Base-by-base conservation (phyloP, 2,797 vertebrate species). In the Natrix natrix region DNA sequence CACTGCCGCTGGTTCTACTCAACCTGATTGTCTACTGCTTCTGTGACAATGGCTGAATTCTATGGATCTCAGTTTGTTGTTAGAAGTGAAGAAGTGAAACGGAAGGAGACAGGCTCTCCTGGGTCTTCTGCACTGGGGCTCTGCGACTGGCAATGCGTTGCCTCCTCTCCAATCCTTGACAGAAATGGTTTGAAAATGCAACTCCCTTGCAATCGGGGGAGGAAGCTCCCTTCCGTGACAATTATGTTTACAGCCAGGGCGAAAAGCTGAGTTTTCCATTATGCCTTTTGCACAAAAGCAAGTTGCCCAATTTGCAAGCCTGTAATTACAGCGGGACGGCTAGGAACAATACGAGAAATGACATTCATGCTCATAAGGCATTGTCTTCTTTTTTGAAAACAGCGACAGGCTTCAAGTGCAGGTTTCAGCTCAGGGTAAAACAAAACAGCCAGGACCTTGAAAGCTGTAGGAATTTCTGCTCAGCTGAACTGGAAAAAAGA, bases 211-310 rank as follows among this genome's bases (percentile, higher is more conserved):
- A 93, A 60, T 83, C 22, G 37, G 22, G 2, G n/a, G 26, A 13
- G 12, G 4, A 56, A 8, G 13, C 43, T 88, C 63, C 69, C 57
- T 89, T 89, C 37, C 56, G 32, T 86, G 48, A 14, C 88, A 43
- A 93, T 88, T 88, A 48, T 10, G 43, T 37, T 93, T 37, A 43
- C 16, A 17, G 83, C 55, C 88, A 89, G n/a, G 69, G 90, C 11
- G 52, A 63, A 86, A 91, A 52, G 48, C 56, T 52, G 43, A 48
- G 57, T n/a, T 88, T 4, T 69, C 17, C 87, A 66, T 91, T 86
- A 66, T 91, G 90, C 55, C 24, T 89, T 93, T 63, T 91, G 87
- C 83, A 74, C 93, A 63, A 63, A n/a, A 61, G 8, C n/a, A 89
- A 24, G 48, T 20, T 22, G 87, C 57, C 87, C 90, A 28, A 83